Conservation (phyloP, 1,140 invertebrate genomes). For the Neocloeon triangulifer region DNA sequence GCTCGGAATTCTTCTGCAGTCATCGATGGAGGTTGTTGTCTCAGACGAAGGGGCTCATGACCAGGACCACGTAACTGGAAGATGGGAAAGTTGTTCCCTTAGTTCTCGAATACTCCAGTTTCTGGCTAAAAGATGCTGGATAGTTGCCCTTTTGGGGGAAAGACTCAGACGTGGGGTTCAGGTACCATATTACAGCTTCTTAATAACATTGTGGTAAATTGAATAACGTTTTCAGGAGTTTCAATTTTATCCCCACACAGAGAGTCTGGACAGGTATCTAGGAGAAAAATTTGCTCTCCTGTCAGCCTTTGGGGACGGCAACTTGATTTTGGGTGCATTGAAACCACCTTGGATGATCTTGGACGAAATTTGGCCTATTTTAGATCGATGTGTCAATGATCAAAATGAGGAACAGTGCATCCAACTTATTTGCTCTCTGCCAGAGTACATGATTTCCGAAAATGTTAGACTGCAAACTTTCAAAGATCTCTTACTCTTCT, state of each 20-base stretch:
- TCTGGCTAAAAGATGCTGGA: slow-evolving; percentile 26
- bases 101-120: slow-evolving; percentile 28
- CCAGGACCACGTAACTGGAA: slow-evolving; percentile 23
- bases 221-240: slow-evolving; percentile 18
- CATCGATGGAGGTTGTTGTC: too few relatives aligned
- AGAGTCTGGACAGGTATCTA: too few relatives aligned
- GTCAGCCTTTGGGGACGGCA: slow-evolving; percentile 15
- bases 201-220: too few relatives aligned
- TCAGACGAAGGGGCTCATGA: slow-evolving; percentile 10
- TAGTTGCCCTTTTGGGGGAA: slow-evolving; percentile 27
- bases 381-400: slow-evolving; percentile 11
- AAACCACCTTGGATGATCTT: slow-evolving; percentile 23
- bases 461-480: slow-evolving; percentile 17
- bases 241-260: slow-evolving; percentile 20
- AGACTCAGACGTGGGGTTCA: slow-evolving; percentile 19
- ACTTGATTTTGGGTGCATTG: slow-evolving; percentile 19
- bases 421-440: slow-evolving; percentile 13
- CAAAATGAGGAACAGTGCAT: slow-evolving; percentile 12
- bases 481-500: slow-evolving; percentile 13
- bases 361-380: slow-evolving; percentile 13
- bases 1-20: neutral
- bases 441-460: slow-evolving; percentile 10
- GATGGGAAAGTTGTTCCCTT: slow-evolving; percentile 31
- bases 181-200: slow-evolving; percentile 15
- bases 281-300: too few relatives aligned